Evolutionary conservation across 2,113 vertebrate species (phyloP), one percentile per base, ranked within the genome.

Genomic region (Naja naja): DNA sequence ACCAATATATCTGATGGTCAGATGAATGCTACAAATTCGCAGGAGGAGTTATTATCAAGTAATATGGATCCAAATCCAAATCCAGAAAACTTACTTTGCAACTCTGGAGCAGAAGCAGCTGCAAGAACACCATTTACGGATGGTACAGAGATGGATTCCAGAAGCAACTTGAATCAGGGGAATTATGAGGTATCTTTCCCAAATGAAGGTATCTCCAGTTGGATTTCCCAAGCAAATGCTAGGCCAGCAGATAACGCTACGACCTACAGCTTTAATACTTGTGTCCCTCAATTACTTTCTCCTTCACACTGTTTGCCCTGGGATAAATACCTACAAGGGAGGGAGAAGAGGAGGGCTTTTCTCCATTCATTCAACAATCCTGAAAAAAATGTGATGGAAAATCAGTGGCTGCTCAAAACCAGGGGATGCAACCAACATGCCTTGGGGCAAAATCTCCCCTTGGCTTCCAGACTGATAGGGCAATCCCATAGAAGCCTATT

Each of bases 291-390:
- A 49, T 18, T 58, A 89, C 1, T 3, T 4, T 88, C 27, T 18
- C 25, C 88, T 49, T 49, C 88, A 34, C 34, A 89, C 20, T 0
- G 18, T 43, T 55, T 93, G 89, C 92, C 92, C 25, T 93, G 92
- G 92, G 39, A 58, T 85, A 93, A 89, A 39, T 89, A 89, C 30
- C 69, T 93, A 52, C 23, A 12, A 39, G 92, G 88, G 25, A 85
- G 92, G 54, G 22, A 85, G 49, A 45, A 89, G 69, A 93, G 92
- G 23, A 74, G 89, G 23, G 20, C 53, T 58, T 14, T 89, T 20
- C 85, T 58, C 9, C 6, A 39, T 23, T 85, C 43, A 10, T 10
- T 54, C 8, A 52, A 34, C 49, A 12, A 14, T 18, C 11, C 85
- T n/a, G 49, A n/a, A 39, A 43, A 52, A 92, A 64, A 92, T 4